Conservation (phyloP, 2,113 vertebrate species). For the Loxodonta africana region DNA sequence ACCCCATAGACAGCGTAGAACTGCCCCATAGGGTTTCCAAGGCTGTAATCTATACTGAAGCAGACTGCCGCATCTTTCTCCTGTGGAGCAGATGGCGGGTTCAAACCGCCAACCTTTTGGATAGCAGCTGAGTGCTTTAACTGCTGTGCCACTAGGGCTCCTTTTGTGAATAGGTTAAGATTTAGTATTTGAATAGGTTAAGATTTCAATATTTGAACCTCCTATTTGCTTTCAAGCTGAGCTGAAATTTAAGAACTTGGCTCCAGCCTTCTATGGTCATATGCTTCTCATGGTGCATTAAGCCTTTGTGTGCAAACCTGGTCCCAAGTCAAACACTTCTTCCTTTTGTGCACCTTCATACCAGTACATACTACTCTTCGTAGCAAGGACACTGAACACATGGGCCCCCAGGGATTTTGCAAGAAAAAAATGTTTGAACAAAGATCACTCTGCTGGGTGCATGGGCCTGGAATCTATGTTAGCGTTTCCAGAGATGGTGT, state of each 20-base stretch:
- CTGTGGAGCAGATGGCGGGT: not conserved
- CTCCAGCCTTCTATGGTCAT: not conserved
- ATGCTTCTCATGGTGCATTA: not conserved
- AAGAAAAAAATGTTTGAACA: not conserved
- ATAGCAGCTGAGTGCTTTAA: not conserved
- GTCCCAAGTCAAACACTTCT: not conserved
- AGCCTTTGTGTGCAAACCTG: not conserved
- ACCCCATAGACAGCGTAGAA: not conserved
- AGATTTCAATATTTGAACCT: not conserved
- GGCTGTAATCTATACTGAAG: not conserved
- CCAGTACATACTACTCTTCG: rapidly evolving
- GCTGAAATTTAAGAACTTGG: not conserved
- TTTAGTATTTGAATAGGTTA: not conserved
- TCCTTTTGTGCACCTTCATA: not conserved
- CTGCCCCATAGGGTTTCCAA: not conserved
- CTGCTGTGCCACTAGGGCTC: not conserved
- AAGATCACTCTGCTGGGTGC: not conserved
- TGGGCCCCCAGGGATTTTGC: not conserved
- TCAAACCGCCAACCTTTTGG: not conserved
- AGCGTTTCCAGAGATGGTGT: not conserved
- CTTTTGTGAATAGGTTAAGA: not conserved
- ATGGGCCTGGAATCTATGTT: not conserved
- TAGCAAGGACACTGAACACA: not conserved
- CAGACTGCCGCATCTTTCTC: not conserved
- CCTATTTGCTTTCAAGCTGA: not conserved